Conservation (phyloP, 2,888 invertebrate species). For the Linnaemya vulpina region DNA sequence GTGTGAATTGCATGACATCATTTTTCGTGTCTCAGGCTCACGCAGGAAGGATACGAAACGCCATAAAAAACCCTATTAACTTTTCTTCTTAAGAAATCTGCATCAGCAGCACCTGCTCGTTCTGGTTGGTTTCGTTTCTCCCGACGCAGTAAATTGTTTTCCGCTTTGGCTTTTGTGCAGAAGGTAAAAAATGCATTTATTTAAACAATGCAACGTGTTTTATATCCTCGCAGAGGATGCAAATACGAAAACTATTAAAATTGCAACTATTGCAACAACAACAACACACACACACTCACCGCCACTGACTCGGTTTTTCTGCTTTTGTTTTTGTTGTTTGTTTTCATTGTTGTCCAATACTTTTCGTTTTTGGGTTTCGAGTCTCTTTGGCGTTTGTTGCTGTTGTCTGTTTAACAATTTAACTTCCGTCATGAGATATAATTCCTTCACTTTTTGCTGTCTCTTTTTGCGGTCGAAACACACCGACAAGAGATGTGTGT, state of each 20-base stretch:
- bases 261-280: neutral
- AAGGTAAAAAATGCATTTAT: constrained; percentile 44
- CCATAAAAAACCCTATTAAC: neutral
- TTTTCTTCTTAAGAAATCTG: constrained; percentile 9
- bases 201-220: constrained; percentile 35
- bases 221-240: neutral
- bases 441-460: too few relatives aligned
- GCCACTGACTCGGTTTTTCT: constrained; percentile 8
- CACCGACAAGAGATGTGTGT: too few relatives aligned
- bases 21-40: constrained; percentile 2
- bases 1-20: constrained; percentile 38
- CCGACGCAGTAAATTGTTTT: constrained; percentile 48
- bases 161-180: constrained; percentile 30
- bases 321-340: too few relatives aligned
- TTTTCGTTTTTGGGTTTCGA: constrained; percentile 10
- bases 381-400: neutral
- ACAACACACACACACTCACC: neutral
- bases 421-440: constrained; percentile 21
- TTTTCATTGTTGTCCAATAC: constrained; percentile 47
- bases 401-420: constrained; percentile 28
- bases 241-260: neutral
- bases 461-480: neutral
- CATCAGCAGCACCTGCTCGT: constrained; percentile 25
- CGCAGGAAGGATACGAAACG: neutral
- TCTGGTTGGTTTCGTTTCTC: constrained; percentile 1